A percentile compares a stretch with the other conserved stretches of the same genome.
Evolutionary conservation across 2,113 vertebrate species (phyloP).

Genomic region (Mesembrinibis cayennensis): DNA sequence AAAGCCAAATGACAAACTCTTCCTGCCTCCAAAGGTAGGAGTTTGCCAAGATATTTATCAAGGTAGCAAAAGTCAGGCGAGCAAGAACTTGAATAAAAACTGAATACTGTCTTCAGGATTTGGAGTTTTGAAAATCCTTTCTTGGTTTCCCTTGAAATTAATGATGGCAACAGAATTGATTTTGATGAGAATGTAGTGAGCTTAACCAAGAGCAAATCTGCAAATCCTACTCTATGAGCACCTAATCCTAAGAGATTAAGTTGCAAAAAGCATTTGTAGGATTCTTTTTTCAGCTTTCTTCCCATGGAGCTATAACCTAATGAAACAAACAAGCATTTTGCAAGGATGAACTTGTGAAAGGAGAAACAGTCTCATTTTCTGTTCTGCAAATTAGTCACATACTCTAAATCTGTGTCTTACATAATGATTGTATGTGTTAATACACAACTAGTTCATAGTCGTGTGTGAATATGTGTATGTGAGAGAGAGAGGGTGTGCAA

Average conservation of each 20-base stretch:
- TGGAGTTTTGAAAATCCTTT: neutral
- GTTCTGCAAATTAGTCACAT: neutral
- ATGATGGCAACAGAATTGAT: neutral
- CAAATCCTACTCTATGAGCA: conserved; percentile 26
- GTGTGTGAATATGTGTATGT: too few relatives aligned
- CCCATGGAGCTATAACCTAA: neutral
- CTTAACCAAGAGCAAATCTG: conserved; percentile 2
- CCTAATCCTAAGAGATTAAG: conserved; percentile 31
- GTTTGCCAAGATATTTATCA: neutral
- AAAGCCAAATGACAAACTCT: neutral
- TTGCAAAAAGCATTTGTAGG: conserved; percentile 12
- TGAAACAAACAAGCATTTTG: neutral
- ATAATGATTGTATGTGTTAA: neutral
- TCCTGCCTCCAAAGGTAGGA: neutral
- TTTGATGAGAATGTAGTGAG: neutral
- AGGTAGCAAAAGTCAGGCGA: neutral
- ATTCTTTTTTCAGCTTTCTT: neutral
- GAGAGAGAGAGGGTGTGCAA: neutral
- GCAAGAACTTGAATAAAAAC: neutral
- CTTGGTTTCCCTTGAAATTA: conserved; percentile 8
- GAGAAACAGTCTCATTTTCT: neutral
- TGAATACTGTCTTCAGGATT: neutral
- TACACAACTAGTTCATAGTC: neutral
- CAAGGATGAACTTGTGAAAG: neutral
- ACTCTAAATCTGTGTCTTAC: neutral